Evolutionary conservation across 92 coral and sea anemone species (phyloP).

Genomic region (Zoanthus solanderi): DNA sequence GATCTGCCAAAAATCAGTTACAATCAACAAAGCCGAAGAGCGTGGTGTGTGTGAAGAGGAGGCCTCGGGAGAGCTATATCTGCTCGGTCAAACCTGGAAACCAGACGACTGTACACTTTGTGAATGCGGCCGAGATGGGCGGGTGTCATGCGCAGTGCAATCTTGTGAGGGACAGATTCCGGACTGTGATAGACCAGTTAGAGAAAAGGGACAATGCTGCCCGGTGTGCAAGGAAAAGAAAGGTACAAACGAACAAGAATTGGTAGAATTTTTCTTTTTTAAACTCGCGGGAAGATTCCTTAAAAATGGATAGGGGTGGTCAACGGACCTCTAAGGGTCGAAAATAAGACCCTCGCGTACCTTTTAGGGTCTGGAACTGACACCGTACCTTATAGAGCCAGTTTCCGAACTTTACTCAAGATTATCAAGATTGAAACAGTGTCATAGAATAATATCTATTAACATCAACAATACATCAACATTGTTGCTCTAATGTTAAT

Average conservation of each 20-base stretch:
- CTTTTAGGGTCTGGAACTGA: no score
- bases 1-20: slow-evolving; percentile 45
- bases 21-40: slow-evolving; percentile 78
- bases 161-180: slow-evolving; percentile 84
- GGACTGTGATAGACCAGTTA: slow-evolving; percentile 83
- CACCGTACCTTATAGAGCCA: no score
- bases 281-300: no score
- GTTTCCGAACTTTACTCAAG: no score
- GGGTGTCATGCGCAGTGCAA: slow-evolving; percentile 85
- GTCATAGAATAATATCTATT: no score
- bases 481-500: no score
- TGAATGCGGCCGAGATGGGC: slow-evolving; percentile 91
- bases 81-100: slow-evolving; percentile 95
- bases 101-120: slow-evolving; percentile 93
- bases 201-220: slow-evolving; percentile 91
- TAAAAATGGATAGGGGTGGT: no score
- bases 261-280: no score
- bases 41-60: slow-evolving; percentile 80
- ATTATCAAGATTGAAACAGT: no score
- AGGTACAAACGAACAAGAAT: slow-evolving; percentile 42
- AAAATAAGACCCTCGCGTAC: no score
- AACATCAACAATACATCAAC: no score
- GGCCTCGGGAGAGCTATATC: slow-evolving; percentile 82
- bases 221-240: slow-evolving; percentile 87
- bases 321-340: no score